Conservation (phyloP, 2,113 vertebrate species). For the Cardinalis cardinalis region DNA sequence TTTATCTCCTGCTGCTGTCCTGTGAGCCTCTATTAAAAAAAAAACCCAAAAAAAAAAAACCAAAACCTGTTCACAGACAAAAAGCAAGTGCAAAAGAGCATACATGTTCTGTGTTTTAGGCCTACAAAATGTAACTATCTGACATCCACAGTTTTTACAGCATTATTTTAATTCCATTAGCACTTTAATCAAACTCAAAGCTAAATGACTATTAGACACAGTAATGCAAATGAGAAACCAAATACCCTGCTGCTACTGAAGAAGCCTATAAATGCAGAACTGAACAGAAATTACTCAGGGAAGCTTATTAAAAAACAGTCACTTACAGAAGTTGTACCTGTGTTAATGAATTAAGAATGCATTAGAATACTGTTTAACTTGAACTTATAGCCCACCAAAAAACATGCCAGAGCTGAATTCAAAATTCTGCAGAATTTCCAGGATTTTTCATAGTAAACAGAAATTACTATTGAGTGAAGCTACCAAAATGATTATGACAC, state of each 20-base stretch:
- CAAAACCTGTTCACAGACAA: neutral
- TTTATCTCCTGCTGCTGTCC: slow-evolving; percentile 83
- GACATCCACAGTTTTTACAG: neutral
- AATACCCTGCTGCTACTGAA: neutral
- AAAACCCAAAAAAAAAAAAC: neutral
- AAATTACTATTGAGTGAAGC: neutral
- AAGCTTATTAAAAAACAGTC: neutral
- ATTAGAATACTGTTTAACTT: neutral
- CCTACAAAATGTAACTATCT: neutral
- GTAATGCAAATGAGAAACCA: neutral
- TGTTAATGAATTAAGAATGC: neutral
- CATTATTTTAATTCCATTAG: neutral
- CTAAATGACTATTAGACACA: neutral
- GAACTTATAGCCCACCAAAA: neutral
- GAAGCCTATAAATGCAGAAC: neutral
- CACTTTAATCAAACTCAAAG: neutral
- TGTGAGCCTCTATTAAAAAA: slow-evolving; percentile 71
- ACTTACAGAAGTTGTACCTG: neutral
- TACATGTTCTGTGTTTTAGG: neutral
- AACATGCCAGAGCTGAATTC: neutral
- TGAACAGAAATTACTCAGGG: neutral
- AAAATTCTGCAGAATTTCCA: neutral
- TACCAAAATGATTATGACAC: neutral
- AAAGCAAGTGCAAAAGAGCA: neutral
- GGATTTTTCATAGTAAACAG: neutral